Evolutionary conservation across 2,113 vertebrate genomes (phyloP).

Genomic region (Mormyrus lacerda): DNA sequence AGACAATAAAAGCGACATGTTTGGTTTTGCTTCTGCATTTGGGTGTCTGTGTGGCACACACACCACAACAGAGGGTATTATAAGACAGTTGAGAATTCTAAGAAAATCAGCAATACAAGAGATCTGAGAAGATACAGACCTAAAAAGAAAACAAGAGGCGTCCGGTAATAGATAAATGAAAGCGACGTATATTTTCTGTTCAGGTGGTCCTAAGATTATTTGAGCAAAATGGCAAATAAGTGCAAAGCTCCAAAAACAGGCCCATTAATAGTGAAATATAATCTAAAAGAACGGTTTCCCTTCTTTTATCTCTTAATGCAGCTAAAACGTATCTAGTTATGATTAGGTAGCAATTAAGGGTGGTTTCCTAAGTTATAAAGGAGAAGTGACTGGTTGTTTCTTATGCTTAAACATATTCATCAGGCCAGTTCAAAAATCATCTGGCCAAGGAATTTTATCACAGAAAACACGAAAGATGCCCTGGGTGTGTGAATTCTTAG

Average conservation of each 20-base stretch:
- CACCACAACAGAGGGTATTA: neutral
- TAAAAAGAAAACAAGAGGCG: neutral
- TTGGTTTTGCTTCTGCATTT: neutral
- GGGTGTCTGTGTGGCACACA: neutral
- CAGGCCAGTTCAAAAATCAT: neutral
- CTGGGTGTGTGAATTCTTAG: neutral
- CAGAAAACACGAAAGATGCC: neutral
- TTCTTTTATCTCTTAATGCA: neutral
- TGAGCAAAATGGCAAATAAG: neutral
- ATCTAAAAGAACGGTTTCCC: neutral
- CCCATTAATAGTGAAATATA: neutral
- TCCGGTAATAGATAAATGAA: neutral
- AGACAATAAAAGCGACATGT: neutral
- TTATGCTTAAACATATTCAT: neutral
- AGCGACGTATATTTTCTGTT: neutral
- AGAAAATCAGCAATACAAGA: neutral
- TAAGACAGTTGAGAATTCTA: neutral
- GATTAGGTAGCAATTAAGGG: neutral
- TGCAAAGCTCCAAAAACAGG: neutral
- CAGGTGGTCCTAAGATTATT: neutral
- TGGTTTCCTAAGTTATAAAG: neutral
- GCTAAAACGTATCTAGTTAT: neutral
- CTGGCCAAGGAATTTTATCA: neutral
- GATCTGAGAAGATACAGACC: neutral
- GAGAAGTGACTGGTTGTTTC: neutral